A percentile compares a stretch with the other conserved stretches of the same genome.
These are phyloP conservation scores for Calonectris borealis DNA, from an alignment of 2,113 vertebrate species.

Conservation along the genomic window DNA sequence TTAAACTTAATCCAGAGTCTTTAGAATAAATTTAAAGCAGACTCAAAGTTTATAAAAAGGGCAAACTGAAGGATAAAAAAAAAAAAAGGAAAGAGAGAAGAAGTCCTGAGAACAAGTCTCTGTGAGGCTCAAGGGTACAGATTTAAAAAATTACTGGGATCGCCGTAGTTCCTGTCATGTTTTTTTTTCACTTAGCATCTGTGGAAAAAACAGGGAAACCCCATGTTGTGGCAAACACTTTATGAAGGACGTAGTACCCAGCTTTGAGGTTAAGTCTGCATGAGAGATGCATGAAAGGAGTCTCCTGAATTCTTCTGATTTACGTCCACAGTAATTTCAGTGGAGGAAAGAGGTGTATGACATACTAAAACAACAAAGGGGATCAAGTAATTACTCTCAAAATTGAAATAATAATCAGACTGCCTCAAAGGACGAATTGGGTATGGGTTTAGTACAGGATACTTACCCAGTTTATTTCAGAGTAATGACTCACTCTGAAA, in stretches of 20 bases:
- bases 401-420: not conserved
- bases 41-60: not conserved
- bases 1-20: not conserved
- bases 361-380: not conserved
- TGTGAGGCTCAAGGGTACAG: not conserved
- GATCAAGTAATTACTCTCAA: not conserved
- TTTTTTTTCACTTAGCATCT: not conserved
- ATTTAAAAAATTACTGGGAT: not conserved
- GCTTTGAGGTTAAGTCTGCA: not conserved
- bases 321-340: not conserved
- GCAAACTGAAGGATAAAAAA: not conserved
- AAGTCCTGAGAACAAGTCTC: not conserved
- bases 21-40: slow-evolving; percentile 25
- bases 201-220: not conserved
- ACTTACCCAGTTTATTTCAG: not conserved
- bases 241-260: not conserved
- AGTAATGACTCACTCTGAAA: not conserved
- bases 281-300: not conserved
- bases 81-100: not conserved
- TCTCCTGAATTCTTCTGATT: not conserved
- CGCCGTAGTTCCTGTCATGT: not conserved
- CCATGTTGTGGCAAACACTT: not conserved
- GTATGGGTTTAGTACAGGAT: not conserved
- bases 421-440: not conserved
- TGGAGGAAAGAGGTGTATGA: not conserved